Evolutionary conservation across 1,140 invertebrate species (phyloP).

Genomic region (Condylostylus longicornis): DNA sequence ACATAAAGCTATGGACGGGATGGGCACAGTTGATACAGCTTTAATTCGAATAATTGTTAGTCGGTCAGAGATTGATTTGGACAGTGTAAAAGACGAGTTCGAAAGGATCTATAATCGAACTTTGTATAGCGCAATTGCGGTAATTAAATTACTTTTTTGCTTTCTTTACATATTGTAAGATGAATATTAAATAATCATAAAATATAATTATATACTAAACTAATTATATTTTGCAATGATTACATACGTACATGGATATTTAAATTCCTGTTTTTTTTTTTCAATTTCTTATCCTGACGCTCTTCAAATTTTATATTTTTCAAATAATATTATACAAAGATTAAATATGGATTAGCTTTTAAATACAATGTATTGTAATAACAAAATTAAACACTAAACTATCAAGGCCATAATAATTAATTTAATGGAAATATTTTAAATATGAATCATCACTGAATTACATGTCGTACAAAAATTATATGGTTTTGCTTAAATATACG

Average conservation of each 20-base stretch:
- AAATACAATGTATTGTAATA: no score
- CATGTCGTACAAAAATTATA: no score
- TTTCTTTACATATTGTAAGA: background rate
- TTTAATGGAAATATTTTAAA: no score
- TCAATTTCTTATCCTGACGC: background rate
- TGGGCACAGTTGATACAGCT: conserved; percentile 48
- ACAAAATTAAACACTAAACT: no score
- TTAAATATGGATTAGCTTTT: no score
- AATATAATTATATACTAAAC: background rate
- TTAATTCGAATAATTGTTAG: conserved; percentile 51
- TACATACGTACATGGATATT: no score
- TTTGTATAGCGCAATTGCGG: conserved; percentile 41
- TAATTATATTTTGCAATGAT: background rate
- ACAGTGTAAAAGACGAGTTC: conserved; percentile 45
- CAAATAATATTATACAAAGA: no score
- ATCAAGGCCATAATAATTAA: no score
- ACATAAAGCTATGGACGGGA: conserved; percentile 46
- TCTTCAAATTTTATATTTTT: background rate
- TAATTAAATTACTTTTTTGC: conserved; percentile 23
- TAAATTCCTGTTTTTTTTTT: background rate
- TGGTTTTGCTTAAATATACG: no score
- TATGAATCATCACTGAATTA: no score
- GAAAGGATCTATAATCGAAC: conserved; percentile 47
- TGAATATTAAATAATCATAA: background rate
- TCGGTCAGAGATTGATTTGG: conserved; percentile 50